Conservation (phyloP, 2,113 vertebrate genomes). For the Phodopus roborovskii region DNA sequence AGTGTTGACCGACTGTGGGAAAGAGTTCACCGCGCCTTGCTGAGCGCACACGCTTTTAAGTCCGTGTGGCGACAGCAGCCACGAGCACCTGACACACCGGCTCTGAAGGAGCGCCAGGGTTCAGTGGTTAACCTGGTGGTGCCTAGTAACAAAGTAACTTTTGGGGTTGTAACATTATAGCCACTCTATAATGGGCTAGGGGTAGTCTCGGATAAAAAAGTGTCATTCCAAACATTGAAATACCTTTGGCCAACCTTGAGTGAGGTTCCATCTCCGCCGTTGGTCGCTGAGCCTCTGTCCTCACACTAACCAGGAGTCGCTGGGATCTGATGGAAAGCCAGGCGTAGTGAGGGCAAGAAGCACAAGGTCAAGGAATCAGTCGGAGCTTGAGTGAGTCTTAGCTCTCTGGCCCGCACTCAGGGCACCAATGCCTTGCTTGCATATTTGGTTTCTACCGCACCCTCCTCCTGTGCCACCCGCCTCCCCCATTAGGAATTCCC, state of each 20-base stretch:
- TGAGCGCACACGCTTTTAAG: background rate
- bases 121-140: background rate
- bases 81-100: background rate
- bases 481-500: constrained; percentile 1
- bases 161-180: background rate
- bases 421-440: background rate
- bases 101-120: background rate
- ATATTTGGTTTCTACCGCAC: background rate
- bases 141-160: background rate
- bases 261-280: background rate
- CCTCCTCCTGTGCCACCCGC: background rate
- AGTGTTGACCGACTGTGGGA: background rate
- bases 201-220: background rate
- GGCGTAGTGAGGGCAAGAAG: background rate
- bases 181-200: background rate
- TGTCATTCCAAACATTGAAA: background rate
- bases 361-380: constrained; percentile 35
- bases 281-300: background rate
- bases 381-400: background rate
- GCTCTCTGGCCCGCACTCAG: background rate
- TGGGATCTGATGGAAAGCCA: background rate
- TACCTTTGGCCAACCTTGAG: background rate
- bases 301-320: background rate
- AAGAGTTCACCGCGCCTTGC: background rate
- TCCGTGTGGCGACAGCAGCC: background rate